Base-by-base conservation (phyloP, 2,113 vertebrate species). In the Paramisgurnus dabryanus region DNA sequence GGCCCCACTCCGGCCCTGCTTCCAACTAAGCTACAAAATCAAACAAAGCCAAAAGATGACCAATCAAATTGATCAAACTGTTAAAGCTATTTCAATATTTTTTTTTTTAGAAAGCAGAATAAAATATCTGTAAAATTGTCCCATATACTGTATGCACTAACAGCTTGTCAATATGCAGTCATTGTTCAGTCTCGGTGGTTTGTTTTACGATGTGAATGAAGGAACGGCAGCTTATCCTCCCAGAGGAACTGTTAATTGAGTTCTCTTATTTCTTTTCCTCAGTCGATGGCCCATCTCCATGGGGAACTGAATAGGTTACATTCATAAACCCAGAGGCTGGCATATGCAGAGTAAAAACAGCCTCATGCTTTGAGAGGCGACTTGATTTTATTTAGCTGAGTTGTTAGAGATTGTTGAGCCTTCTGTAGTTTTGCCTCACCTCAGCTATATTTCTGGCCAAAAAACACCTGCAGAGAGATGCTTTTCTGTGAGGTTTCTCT, bases 261-360 rank as follows among this genome's bases (percentile, higher is more conserved):
- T 61, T 18, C n/a, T 61, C 49, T 76, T 34, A 17, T 41, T 45
- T 53, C 41, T 58, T 17, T 39, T 41, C 64, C 3, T 9, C 12
- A 22, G 53, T 39, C 60, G 50, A 53, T 53, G 50, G 5, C 69
- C 50, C 18, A 55, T 67, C 8, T 68, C 64, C 64, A 57, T 50
- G 49, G 63, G 10, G 63, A 80, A 71, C 53, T 84, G 43, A 67
- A 72, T 80, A 77, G 76, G 27, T 80, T 69, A 65, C 61, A n/a
- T 60, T 76, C 50, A 65, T 78, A 73, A 74, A 17, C 18, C 22
- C 45, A 47, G 34, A 63, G 61, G 57, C 22, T 77, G 73, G 34
- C 53, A 81, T 84, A 67, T 78, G 67, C 43, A 63, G 76, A 72
- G 61, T 77, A 72, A 77, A 13, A 18, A 72, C 49, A 50, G 45